A percentile compares a stretch with the other conserved stretches of the same genome.
Evolutionary conservation across 2,113 vertebrate genomes (phyloP).

Genomic region (Salvator merianae): DNA sequence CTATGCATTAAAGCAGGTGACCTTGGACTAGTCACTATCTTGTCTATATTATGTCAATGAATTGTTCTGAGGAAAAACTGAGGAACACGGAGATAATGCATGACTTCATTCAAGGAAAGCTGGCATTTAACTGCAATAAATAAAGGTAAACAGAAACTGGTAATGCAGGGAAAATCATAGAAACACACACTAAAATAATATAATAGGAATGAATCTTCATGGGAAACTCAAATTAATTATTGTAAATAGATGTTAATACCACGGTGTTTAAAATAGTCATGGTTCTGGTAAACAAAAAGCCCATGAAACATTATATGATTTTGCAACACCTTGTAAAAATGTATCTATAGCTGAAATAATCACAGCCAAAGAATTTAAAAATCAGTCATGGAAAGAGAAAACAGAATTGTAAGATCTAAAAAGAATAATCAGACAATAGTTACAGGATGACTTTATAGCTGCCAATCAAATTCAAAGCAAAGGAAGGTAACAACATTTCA

Average conservation of each 20-base stretch:
- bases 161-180: rapidly evolving
- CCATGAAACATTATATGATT: background rate
- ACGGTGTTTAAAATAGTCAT: constrained; percentile 13
- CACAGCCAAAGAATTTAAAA: constrained; percentile 36
- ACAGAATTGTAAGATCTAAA: constrained; percentile 33
- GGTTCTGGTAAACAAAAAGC: background rate
- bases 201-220: constrained; percentile 13
- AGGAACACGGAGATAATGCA: too few species aligned
- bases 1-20: too few species aligned
- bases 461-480: constrained; percentile 48
- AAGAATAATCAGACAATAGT: constrained; percentile 51
- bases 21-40: too few species aligned
- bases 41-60: too few species aligned
- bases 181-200: background rate
- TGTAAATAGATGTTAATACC: background rate
- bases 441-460: constrained; percentile 36
- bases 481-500: constrained; percentile 26
- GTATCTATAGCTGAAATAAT: constrained; percentile 40
- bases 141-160: background rate
- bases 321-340: constrained; percentile 20
- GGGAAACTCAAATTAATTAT: constrained; percentile 13
- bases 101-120: too few species aligned
- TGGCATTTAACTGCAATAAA: background rate
- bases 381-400: constrained; percentile 36
- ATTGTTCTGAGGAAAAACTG: too few species aligned